Percentiles rank a stretch among this genome's conserved stretches.
Conservation (phyloP, 2,113 vertebrate species). For the Oreochromis aureus region DNA sequence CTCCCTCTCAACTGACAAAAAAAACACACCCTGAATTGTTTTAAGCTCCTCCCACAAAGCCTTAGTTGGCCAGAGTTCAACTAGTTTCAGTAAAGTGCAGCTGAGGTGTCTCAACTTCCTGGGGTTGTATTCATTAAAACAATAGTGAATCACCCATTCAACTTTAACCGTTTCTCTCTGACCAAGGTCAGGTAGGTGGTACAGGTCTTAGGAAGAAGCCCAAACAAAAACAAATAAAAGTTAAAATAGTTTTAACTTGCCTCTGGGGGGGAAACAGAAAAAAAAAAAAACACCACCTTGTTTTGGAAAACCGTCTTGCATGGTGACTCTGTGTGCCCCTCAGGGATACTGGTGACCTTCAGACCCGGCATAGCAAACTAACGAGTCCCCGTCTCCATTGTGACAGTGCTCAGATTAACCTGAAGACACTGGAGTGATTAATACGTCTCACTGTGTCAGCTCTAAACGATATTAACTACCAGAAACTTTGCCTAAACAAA, state of each 20-base stretch:
- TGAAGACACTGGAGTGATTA: not conserved
- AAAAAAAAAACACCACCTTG: not conserved
- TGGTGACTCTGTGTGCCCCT: not conserved
- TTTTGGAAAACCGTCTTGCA: not conserved
- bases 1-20: not conserved
- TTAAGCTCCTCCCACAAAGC: not conserved
- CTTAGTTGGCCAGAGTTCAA: not conserved
- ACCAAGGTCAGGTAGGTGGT: not conserved
- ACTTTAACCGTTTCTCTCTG: not conserved
- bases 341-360: constrained; percentile 13
- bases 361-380: not conserved
- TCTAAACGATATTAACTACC: not conserved
- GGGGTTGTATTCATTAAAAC: not conserved
- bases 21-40: not conserved
- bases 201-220: not conserved
- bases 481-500: not conserved
- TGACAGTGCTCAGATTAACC: not conserved
- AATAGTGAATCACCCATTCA: constrained; percentile 1
- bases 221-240: not conserved
- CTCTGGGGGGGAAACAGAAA: not conserved
- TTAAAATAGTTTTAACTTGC: not conserved
- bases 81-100: not conserved
- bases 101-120: not conserved
- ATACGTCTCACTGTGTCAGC: not conserved
- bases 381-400: not conserved